phyloP scores from a whole-genome alignment of 1,140 invertebrate species.

The Platyura marginata region DNA sequence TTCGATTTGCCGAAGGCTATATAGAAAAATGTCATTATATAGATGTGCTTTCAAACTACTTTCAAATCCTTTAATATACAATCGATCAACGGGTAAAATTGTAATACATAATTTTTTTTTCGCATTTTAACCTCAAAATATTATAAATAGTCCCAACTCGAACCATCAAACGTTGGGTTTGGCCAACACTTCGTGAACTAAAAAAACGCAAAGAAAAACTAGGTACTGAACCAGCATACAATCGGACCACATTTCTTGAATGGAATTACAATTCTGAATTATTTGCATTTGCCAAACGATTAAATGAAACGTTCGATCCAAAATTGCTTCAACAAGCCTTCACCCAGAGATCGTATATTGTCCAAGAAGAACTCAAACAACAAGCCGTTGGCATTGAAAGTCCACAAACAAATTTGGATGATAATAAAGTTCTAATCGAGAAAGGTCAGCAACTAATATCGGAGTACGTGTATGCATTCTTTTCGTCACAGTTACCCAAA shows the following conservation, averaged over 20 bases:
- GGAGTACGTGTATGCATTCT: constrained; percentile 29
- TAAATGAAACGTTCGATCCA: constrained; percentile 67
- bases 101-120: no score
- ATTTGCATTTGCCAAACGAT: constrained; percentile 66
- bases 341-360: constrained; percentile 60
- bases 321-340: constrained; percentile 55
- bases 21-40: no score
- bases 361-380: constrained; percentile 44
- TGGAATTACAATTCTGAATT: constrained; percentile 83
- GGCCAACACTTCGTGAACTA: constrained; percentile 28
- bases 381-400: constrained; percentile 47
- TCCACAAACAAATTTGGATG: constrained; percentile 31
- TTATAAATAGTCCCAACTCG: no score
- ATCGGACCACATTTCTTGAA: constrained; percentile 45
- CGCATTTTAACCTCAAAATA: no score
- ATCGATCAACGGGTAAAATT: no score
- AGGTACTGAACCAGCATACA: constrained; percentile 13
- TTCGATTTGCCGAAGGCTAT: no score
- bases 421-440: constrained; percentile 47
- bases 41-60: no score
- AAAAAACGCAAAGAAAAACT: constrained; percentile 14
- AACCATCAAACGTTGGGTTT: constrained; percentile 29
- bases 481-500: constrained; percentile 38
- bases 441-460: constrained; percentile 42
- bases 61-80: no score